Evolutionary conservation across 2,797 vertebrate genomes (phyloP).

Genomic region (Manis javanica): DNA sequence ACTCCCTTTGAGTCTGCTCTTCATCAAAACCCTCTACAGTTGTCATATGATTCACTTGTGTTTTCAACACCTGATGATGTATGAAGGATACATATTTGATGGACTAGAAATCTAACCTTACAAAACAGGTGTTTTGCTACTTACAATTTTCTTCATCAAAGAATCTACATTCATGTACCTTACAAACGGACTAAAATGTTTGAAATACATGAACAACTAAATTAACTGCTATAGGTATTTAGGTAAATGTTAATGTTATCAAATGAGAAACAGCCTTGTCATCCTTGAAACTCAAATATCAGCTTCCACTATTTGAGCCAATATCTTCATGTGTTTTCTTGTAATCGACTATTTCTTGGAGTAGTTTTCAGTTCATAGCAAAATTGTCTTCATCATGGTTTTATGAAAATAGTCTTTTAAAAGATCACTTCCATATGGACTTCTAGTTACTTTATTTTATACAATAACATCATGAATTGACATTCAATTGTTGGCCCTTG

Average conservation of each 20-base stretch:
- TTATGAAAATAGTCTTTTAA: background rate
- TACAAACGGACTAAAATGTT: background rate
- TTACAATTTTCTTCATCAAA: slow-evolving; percentile 17
- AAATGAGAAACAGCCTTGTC: background rate
- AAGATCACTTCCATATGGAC: background rate
- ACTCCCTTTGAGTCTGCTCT: background rate
- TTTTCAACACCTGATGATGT: background rate
- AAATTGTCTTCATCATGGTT: background rate
- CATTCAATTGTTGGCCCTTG: background rate
- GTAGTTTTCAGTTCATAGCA: background rate
- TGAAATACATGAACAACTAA: background rate
- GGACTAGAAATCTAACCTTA: background rate
- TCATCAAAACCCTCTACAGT: rapidly evolving
- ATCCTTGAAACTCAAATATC: background rate
- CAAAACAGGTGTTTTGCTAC: background rate
- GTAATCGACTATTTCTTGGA: background rate
- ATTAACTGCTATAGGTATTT: background rate
- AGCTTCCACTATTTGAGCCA: background rate
- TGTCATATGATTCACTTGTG: background rate
- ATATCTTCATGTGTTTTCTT: background rate
- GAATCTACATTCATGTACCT: background rate
- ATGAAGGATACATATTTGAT: background rate
- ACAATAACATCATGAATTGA: background rate
- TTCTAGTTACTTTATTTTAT: background rate
- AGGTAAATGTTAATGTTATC: background rate